Conservation (phyloP, 2,797 vertebrate species). For the Peromyscus eremicus region DNA sequence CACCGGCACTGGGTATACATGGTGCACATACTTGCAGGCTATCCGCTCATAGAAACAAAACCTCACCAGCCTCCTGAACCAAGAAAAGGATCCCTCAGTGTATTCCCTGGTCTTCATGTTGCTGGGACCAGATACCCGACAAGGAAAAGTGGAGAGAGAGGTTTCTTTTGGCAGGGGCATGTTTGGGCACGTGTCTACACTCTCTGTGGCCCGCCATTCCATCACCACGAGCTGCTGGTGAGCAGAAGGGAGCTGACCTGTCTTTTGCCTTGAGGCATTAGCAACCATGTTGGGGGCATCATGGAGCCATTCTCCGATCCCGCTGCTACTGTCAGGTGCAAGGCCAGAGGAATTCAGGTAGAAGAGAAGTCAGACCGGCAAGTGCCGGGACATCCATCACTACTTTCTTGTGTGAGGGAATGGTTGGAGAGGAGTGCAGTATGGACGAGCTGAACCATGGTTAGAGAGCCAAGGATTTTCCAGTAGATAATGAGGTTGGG, state of each 20-base stretch:
- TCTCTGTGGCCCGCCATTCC: background rate
- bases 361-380: background rate
- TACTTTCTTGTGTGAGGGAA: background rate
- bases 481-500: background rate
- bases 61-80: background rate
- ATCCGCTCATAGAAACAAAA: background rate
- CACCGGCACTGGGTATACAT: no score
- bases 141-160: background rate
- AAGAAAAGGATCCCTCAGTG: background rate
- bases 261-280: background rate
- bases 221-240: background rate
- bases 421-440: no score
- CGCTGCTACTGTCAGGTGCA: rapidly evolving
- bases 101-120: background rate
- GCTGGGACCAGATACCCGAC: background rate
- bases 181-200: background rate
- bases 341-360: background rate
- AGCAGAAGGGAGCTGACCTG: background rate
- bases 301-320: background rate
- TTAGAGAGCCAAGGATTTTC: background rate
- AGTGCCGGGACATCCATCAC: background rate
- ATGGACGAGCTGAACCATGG: no score
- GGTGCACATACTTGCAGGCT: background rate
- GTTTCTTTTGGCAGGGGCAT: background rate
- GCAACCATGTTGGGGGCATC: background rate